These are phyloP conservation scores for Himalopsyche phryganea DNA, from an alignment of 1,140 invertebrate species.

Conservation along the genomic window DNA sequence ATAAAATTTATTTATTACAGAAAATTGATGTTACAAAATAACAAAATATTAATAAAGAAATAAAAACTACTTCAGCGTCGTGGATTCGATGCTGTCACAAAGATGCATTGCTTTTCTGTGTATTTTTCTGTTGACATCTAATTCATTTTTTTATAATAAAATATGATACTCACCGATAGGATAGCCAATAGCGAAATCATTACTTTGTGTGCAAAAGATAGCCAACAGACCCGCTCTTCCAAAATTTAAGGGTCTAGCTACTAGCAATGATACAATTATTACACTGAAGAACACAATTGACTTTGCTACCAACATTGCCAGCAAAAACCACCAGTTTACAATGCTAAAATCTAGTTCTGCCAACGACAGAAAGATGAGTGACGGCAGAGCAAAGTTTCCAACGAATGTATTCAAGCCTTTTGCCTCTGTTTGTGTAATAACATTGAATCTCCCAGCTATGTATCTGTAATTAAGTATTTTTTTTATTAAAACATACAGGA, in stretches of 20 bases:
- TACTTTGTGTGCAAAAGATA: constrained; percentile 95
- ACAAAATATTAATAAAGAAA: too few relatives aligned
- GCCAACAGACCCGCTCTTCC: constrained; percentile 86
- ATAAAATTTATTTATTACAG: too few relatives aligned
- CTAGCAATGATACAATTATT: constrained; percentile 71
- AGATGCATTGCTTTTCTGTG: too few relatives aligned
- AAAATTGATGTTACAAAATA: too few relatives aligned
- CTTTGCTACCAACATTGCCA: constrained; percentile 83
- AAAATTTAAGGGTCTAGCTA: constrained; percentile 74
- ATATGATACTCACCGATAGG: constrained; percentile 78
- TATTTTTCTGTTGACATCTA: too few relatives aligned
- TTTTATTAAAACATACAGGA: constrained; percentile 9
- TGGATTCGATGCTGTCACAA: too few relatives aligned
- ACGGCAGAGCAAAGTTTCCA: constrained; percentile 87
- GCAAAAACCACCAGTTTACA: constrained; percentile 89
- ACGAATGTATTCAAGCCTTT: constrained; percentile 92
- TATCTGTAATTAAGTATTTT: constrained; percentile 75
- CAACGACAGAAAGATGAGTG: constrained; percentile 87
- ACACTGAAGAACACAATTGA: constrained; percentile 81
- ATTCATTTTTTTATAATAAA: too few relatives aligned
- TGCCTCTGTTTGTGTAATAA: constrained; percentile 82
- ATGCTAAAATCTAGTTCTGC: constrained; percentile 78
- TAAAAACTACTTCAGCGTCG: too few relatives aligned
- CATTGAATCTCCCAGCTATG: constrained; percentile 77
- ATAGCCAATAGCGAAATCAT: constrained; percentile 97